Evolutionary conservation across 2,888 invertebrate species (phyloP).

Genomic region (Drosophila rellima): DNA sequence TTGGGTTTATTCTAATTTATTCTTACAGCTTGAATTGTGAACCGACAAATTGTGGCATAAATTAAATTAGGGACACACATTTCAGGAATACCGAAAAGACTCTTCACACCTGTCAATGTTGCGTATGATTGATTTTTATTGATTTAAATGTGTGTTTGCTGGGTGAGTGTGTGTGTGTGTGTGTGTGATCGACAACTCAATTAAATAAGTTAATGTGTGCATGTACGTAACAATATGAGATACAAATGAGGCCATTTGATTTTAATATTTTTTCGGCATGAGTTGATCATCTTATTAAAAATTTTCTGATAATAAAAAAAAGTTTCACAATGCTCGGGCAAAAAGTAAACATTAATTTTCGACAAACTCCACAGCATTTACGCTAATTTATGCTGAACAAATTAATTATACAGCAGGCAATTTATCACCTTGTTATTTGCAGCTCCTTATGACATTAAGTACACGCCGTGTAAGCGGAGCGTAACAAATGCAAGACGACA

Average conservation of each 20-base stretch:
- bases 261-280: slow-evolving; percentile 32
- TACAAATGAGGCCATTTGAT: slow-evolving; percentile 54
- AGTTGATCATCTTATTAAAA: slow-evolving; percentile 51
- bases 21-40: slow-evolving; percentile 35
- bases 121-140: slow-evolving; percentile 77
- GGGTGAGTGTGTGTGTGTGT: slow-evolving; percentile 20
- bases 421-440: slow-evolving; percentile 70
- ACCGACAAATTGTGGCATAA: slow-evolving; percentile 43
- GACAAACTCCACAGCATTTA: slow-evolving; percentile 49
- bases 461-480: slow-evolving; percentile 57
- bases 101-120: slow-evolving; percentile 25
- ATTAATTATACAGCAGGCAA: slow-evolving; percentile 70
- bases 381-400: slow-evolving; percentile 68
- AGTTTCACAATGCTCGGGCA: slow-evolving; percentile 11
- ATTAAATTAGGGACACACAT: slow-evolving; percentile 61
- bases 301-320: slow-evolving; percentile 52
- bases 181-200: slow-evolving; percentile 73
- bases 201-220: slow-evolving; percentile 77
- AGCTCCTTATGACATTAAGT: slow-evolving; percentile 51
- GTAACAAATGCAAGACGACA: slow-evolving; percentile 68
- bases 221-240: slow-evolving; percentile 34
- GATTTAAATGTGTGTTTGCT: slow-evolving; percentile 60
- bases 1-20: slow-evolving; percentile 18
- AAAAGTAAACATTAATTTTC: slow-evolving; percentile 68
- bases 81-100: slow-evolving; percentile 20